Conservation (phyloP, 2,888 invertebrate species). For the Watsonalla cultraria region DNA sequence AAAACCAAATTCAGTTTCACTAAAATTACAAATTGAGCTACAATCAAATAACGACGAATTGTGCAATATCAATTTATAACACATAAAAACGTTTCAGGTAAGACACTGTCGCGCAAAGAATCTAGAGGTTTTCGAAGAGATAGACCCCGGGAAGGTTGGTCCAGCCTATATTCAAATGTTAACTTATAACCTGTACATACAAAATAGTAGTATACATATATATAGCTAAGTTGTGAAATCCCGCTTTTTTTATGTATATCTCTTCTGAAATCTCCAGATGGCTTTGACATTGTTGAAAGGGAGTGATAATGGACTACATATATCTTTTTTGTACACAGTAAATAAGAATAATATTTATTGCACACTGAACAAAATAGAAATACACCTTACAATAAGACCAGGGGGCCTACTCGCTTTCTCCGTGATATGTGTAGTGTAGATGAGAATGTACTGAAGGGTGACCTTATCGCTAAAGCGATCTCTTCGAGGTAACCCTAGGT, state of each 20-base stretch:
- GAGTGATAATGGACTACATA: no score
- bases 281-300: constrained; percentile 1
- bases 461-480: background rate
- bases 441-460: background rate
- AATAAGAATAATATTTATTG: no score
- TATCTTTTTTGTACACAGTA: background rate
- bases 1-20: no score
- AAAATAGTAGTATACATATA: background rate
- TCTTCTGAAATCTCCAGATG: constrained; percentile 61
- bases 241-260: constrained; percentile 19
- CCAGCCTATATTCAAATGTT: constrained; percentile 15
- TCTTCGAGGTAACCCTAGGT: no score
- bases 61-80: constrained; percentile 11
- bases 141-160: constrained; percentile 62
- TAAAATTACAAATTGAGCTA: no score
- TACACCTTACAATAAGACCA: no score
- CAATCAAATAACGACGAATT: no score
- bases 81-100: constrained; percentile 54
- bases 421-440: background rate
- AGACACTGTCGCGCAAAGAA: constrained; percentile 54
- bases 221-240: constrained; percentile 10
- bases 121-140: constrained; percentile 67
- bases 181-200: background rate
- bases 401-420: no score
- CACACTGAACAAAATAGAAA: no score